These are phyloP conservation scores for Danio choprae DNA, from an alignment of 2,797 vertebrate species.

Conservation along the genomic window DNA sequence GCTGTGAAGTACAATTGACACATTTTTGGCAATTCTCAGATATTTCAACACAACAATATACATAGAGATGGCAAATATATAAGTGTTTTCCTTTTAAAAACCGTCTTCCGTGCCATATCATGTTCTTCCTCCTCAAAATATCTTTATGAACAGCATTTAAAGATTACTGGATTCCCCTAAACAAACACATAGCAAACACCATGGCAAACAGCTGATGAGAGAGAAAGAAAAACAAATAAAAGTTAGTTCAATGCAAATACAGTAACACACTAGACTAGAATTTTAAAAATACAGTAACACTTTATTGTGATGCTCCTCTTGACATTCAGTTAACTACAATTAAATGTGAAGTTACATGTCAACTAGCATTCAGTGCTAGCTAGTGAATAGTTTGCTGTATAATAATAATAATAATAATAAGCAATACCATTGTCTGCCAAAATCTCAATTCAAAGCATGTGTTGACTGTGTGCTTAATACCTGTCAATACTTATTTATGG, in stretches of 20 bases:
- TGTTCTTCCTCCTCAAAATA: slow-evolving; percentile 54
- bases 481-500: too few relatives aligned
- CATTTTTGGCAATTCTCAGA: slow-evolving; percentile 62
- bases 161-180: slow-evolving; percentile 88
- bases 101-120: slow-evolving; percentile 9
- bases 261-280: too few relatives aligned
- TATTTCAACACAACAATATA: slow-evolving; percentile 63
- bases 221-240: slow-evolving; percentile 23
- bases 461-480: too few relatives aligned
- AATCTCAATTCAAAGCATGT: too few relatives aligned
- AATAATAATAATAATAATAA: too few relatives aligned
- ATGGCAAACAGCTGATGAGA: slow-evolving; percentile 88
- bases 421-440: too few relatives aligned
- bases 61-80: slow-evolving; percentile 62
- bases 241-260: background rate
- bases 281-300: background rate
- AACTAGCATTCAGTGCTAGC: too few relatives aligned
- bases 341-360: too few relatives aligned
- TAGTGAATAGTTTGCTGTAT: too few relatives aligned
- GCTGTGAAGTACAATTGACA: slow-evolving; percentile 78
- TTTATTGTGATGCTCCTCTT: background rate
- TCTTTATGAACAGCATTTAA: slow-evolving; percentile 21
- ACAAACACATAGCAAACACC: slow-evolving; percentile 95
- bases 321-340: too few relatives aligned
- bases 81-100: slow-evolving; percentile 54